These are phyloP conservation scores for Seira ritae DNA, from an alignment of 2,888 invertebrate species.

Conservation along the genomic window DNA sequence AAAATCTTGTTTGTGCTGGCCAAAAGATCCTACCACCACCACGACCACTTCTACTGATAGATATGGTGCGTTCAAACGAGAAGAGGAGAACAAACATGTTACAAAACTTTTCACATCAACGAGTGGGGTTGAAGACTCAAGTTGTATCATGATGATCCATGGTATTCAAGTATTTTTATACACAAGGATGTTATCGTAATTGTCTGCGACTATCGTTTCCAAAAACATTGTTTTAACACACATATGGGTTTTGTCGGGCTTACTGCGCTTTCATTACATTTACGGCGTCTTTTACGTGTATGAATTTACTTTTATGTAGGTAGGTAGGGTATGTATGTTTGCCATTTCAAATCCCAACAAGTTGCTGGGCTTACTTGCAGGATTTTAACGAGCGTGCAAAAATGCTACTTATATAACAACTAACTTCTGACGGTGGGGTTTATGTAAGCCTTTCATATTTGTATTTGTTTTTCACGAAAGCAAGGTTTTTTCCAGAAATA, in stretches of 20 bases:
- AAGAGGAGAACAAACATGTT: not conserved
- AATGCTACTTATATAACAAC: not conserved
- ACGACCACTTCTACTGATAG: not conserved
- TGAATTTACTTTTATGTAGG: too few relatives aligned
- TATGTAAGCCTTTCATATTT: not conserved
- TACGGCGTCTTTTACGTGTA: too few relatives aligned
- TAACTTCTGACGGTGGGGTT: not conserved
- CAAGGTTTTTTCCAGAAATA: not conserved
- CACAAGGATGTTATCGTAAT: conserved; percentile 5
- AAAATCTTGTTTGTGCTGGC: conserved; percentile 51
- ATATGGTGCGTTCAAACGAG: not conserved
- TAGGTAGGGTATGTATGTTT: too few relatives aligned
- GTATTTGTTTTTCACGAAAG: not conserved
- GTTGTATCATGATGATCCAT: conserved; percentile 16
- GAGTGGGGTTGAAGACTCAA: conserved; percentile 12
- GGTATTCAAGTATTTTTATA: not conserved
- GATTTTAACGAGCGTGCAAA: too few relatives aligned
- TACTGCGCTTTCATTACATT: too few relatives aligned
- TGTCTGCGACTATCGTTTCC: not conserved
- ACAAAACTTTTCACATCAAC: not conserved
- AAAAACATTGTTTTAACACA: conserved; percentile 6
- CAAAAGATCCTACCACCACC: not conserved
- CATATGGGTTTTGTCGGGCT: not conserved
- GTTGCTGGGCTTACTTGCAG: too few relatives aligned
- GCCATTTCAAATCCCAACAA: too few relatives aligned